A percentile compares a stretch with the other conserved stretches of the same genome.
Evolutionary conservation across 2,797 vertebrate species (phyloP).

Genomic region (Ctenopoma kingsleyae): DNA sequence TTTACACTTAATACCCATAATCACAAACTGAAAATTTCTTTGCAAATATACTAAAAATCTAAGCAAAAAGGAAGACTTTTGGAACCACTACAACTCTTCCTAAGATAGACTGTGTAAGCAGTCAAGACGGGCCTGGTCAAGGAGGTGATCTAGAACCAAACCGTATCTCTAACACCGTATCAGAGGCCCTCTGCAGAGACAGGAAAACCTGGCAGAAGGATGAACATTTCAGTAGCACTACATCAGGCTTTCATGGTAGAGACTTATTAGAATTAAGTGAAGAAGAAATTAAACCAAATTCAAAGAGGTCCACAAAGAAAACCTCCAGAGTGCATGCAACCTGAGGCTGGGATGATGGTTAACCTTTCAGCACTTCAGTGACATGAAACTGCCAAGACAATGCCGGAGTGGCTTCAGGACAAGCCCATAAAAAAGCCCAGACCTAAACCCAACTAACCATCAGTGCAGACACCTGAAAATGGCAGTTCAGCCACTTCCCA

Average conservation of each 20-base stretch:
- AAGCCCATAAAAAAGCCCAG: too few relatives aligned
- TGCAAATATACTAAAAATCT: background rate
- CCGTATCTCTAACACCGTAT: background rate
- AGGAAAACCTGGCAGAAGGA: background rate
- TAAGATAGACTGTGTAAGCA: background rate
- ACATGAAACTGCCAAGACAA: too few relatives aligned
- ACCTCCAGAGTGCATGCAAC: background rate
- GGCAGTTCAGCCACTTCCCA: too few relatives aligned
- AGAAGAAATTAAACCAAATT: background rate
- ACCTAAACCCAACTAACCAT: too few relatives aligned
- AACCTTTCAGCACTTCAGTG: background rate
- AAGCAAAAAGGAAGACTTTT: background rate
- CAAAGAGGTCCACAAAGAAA: background rate
- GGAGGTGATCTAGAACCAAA: background rate
- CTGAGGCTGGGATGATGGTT: background rate
- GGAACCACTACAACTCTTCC: background rate
- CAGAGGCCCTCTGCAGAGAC: background rate
- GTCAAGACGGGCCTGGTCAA: background rate
- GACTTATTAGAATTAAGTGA: background rate
- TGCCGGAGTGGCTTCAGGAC: too few relatives aligned
- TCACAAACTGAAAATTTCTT: background rate
- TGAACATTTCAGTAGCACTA: background rate
- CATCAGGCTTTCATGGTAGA: background rate
- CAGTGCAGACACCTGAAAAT: too few relatives aligned
- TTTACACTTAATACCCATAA: background rate